Evolutionary conservation across 2,888 invertebrate species (phyloP).

Genomic region (Liodrosophila aerea): DNA sequence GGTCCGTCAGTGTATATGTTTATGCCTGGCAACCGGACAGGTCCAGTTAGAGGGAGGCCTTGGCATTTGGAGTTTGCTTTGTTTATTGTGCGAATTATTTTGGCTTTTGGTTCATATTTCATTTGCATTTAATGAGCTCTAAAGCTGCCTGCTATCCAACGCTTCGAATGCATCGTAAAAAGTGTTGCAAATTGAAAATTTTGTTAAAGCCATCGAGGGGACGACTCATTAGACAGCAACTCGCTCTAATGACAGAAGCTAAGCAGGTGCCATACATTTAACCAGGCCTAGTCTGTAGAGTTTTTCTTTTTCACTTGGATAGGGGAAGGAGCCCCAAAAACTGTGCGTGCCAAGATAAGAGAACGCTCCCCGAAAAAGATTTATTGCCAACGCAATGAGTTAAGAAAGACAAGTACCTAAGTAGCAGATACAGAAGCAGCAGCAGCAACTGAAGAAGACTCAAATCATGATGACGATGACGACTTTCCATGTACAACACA

Average conservation of each 20-base stretch:
- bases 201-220: constrained; percentile 2
- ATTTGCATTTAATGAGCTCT: constrained; percentile 60
- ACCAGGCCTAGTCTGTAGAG: constrained; percentile 35
- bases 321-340: constrained; percentile 20
- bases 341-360: constrained; percentile 72
- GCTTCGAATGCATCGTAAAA: constrained; percentile 42
- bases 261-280: constrained; percentile 67
- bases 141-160: constrained; percentile 30
- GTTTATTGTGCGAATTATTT: constrained; percentile 55
- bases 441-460: constrained; percentile 25
- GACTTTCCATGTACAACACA: constrained; percentile 58
- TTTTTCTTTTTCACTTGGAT: not conserved
- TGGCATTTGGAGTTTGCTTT: constrained; percentile 24
- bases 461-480: constrained; percentile 59
- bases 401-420: constrained; percentile 81
- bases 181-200: constrained; percentile 60
- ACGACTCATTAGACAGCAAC: constrained; percentile 48
- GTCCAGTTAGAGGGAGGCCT: not conserved
- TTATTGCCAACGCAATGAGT: constrained; percentile 81
- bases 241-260: constrained; percentile 39
- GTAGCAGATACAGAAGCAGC: constrained; percentile 49
- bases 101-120: constrained; percentile 56
- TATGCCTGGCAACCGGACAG: not conserved
- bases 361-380: constrained; percentile 71
- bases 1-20: not conserved